Evolutionary conservation across 2,113 vertebrate species (phyloP).

Genomic region (Baryphthengus martii): DNA sequence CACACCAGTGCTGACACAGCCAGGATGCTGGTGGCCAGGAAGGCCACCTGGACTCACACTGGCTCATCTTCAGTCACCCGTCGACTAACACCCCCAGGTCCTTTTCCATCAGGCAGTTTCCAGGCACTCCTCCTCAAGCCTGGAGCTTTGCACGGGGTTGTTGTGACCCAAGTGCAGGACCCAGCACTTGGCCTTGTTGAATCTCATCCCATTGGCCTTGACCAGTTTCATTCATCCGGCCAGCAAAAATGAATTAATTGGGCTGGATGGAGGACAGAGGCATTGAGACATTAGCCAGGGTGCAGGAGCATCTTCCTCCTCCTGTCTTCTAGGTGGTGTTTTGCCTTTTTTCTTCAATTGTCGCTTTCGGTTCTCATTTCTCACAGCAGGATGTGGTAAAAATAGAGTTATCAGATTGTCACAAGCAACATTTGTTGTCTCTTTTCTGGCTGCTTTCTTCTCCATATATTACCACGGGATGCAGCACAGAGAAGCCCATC

Average conservation of each 20-base stretch:
- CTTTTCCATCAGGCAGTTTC: no score
- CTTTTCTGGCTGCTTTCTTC: background rate
- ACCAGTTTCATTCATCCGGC: background rate
- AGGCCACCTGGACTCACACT: no score
- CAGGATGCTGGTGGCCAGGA: no score
- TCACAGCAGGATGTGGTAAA: background rate
- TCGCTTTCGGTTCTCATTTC: background rate
- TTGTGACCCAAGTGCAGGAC: no score
- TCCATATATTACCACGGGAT: background rate
- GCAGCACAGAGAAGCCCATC: background rate
- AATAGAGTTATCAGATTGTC: background rate
- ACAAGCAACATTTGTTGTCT: background rate
- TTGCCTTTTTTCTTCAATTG: background rate
- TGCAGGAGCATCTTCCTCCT: background rate
- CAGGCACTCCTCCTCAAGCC: no score
- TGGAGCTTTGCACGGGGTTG: no score
- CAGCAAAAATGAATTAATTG: background rate
- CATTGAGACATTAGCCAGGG: accelerated
- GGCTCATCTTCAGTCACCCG: no score
- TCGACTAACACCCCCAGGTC: no score
- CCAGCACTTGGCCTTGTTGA: no score
- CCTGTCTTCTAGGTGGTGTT: background rate
- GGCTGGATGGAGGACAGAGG: background rate
- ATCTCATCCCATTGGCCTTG: no score
- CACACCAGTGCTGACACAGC: no score